Conservation (phyloP, 2,797 vertebrate genomes). For the Chrysolophus pictus region DNA sequence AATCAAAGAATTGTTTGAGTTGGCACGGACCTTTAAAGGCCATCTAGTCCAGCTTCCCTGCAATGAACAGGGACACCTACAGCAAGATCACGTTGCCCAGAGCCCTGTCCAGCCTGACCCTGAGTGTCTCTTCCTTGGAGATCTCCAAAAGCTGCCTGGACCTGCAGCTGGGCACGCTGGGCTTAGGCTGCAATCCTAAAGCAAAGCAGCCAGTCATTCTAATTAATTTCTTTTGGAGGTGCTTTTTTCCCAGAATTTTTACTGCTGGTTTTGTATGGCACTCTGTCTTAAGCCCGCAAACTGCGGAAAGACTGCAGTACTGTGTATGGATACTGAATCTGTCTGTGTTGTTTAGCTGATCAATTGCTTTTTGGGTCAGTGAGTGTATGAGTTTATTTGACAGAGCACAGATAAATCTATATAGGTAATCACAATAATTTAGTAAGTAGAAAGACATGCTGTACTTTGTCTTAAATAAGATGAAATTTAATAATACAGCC, state of each 20-base stretch:
- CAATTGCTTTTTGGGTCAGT: neutral
- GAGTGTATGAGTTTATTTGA: neutral
- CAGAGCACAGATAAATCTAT: neutral
- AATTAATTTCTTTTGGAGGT: neutral
- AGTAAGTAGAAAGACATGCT: neutral
- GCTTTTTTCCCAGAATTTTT: neutral
- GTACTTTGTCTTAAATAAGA: slow-evolving; percentile 5
- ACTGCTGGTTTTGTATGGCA: neutral
- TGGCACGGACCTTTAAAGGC: too few species aligned
- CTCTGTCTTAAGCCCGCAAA: neutral
- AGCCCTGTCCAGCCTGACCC: too few species aligned
- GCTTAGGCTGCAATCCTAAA: neutral
- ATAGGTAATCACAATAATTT: neutral
- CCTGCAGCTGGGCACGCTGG: neutral
- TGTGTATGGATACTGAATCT: neutral
- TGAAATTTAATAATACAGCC: neutral
- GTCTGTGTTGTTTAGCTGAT: neutral
- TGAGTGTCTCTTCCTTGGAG: neutral
- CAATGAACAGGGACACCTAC: too few species aligned
- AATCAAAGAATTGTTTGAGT: too few species aligned
- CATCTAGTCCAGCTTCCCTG: too few species aligned
- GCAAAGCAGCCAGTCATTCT: neutral
- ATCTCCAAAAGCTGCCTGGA: neutral
- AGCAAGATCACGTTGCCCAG: too few species aligned
- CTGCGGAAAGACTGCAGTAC: neutral